phyloP scores from a whole-genome alignment of 2,113 vertebrate species.

The Myocastor coypus region DNA sequence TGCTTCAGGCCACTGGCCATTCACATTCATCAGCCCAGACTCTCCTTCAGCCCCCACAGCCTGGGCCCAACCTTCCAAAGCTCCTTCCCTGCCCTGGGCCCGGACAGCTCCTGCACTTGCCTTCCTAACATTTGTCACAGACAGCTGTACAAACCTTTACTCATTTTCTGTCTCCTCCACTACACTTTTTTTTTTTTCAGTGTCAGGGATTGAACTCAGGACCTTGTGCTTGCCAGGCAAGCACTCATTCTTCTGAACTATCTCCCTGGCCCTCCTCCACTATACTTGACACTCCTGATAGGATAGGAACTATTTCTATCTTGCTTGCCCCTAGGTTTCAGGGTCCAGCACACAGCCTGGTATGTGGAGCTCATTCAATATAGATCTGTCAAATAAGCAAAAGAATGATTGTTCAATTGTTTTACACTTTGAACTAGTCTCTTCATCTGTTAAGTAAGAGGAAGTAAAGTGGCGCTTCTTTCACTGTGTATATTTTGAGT shows the following conservation, averaged over 20 bases:
- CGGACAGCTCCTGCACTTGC: neutral
- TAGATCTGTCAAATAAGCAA: neutral
- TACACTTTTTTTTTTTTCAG: neutral
- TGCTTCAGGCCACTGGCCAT: neutral
- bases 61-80: neutral
- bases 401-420: neutral
- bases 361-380: neutral
- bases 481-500: neutral
- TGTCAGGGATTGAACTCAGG: too few species aligned
- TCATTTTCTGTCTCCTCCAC: neutral
- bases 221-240: too few species aligned
- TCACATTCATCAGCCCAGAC: neutral
- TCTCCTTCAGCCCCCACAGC: neutral
- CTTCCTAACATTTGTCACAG: neutral
- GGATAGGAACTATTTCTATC: neutral
- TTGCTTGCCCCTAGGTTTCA: neutral
- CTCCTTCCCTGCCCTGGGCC: neutral
- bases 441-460: neutral
- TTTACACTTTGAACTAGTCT: neutral
- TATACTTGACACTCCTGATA: neutral
- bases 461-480: neutral
- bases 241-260: too few species aligned
- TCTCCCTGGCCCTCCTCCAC: neutral
- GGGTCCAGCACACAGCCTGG: neutral
- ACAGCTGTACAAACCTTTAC: neutral